A percentile compares a stretch with the other conserved stretches of the same genome.
phyloP scores from a whole-genome alignment of 2,888 invertebrate species.

The Adelphocoris suturalis region DNA sequence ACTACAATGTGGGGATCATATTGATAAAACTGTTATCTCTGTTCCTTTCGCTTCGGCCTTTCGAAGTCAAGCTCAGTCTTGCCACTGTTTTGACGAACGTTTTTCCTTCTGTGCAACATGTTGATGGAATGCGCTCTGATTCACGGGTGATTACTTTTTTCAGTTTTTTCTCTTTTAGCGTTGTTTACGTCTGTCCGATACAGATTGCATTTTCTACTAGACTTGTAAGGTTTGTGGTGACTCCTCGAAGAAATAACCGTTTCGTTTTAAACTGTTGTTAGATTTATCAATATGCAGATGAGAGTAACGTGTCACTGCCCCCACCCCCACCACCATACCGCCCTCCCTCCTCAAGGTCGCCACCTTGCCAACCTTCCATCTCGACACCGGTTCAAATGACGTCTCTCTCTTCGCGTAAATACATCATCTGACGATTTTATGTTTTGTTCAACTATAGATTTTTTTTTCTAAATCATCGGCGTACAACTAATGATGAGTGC shows the following conservation, averaged over 20 bases:
- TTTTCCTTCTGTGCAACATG: not conserved
- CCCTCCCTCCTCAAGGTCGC: slow-evolving; percentile 25
- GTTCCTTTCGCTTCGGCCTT: not conserved
- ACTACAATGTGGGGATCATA: slow-evolving; percentile 26
- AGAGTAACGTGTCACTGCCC: not conserved
- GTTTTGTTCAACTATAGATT: not conserved
- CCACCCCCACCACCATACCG: not conserved
- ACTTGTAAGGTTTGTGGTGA: too few species aligned
- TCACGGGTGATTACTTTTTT: slow-evolving; percentile 5
- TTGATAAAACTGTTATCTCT: slow-evolving; percentile 47
- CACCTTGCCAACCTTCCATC: slow-evolving; percentile 27
- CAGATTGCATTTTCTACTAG: too few species aligned
- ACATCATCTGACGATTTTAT: not conserved
- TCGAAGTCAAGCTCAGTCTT: not conserved
- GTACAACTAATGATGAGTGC: too few species aligned
- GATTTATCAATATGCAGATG: not conserved
- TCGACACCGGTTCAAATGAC: slow-evolving; percentile 34
- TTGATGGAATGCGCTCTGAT: not conserved
- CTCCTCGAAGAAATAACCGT: not conserved
- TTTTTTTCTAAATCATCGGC: too few species aligned
- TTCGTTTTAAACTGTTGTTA: not conserved
- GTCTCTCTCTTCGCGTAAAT: not conserved
- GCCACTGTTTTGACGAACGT: slow-evolving; percentile 1
- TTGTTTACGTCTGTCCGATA: too few species aligned
- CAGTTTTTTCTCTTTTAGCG: too few species aligned